Conservation (phyloP, 1,140 invertebrate species). For the Bathynomus jamesi region DNA sequence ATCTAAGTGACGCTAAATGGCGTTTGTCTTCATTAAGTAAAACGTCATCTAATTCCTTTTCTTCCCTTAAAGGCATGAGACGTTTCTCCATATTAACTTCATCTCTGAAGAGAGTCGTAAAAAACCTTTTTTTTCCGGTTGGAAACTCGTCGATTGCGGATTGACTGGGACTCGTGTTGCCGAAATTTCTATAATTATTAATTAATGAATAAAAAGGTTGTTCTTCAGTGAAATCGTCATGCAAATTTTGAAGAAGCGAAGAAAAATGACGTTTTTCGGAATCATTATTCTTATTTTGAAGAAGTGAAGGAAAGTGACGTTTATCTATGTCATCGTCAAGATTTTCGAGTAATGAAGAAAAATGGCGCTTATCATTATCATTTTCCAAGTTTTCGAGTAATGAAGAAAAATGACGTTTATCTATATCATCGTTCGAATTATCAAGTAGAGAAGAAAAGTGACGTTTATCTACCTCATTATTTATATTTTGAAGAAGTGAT, state of each 20-base stretch:
- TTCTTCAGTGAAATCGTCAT: not conserved
- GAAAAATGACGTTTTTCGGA: not conserved
- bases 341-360: not conserved
- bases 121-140: not conserved
- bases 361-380: not conserved
- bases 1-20: too few relatives aligned
- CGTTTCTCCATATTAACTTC: not conserved
- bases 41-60: too few relatives aligned
- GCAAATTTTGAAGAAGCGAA: not conserved
- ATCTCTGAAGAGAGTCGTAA: not conserved
- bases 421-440: not conserved
- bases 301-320: not conserved
- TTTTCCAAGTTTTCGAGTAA: not conserved
- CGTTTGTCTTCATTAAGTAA: too few relatives aligned
- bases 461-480: not conserved
- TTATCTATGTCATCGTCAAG: not conserved
- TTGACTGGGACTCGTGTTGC: too few relatives aligned
- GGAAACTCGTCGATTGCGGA: too few relatives aligned
- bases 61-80: not conserved
- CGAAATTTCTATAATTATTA: too few relatives aligned
- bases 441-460: not conserved
- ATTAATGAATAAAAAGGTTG: too few relatives aligned
- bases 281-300: not conserved
- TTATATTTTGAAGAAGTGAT: not conserved
- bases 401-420: not conserved